Base-by-base conservation (phyloP, 2,797 vertebrate species). In the Garrulus glandarius region DNA sequence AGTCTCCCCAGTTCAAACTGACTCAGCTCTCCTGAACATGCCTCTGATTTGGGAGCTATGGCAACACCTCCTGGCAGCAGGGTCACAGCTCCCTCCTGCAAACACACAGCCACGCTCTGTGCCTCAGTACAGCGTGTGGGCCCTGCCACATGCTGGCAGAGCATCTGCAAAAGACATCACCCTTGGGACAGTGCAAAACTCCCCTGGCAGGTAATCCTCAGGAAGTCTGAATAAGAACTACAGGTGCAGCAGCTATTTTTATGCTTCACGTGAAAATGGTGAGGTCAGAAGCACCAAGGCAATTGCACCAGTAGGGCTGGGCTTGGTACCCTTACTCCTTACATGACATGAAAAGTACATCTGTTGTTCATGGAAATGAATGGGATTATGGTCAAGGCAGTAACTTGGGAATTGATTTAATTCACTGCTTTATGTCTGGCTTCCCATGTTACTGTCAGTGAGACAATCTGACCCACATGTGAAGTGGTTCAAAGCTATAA, bases 51-150 rank as follows among this genome's bases (percentile, higher is more conserved):
- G 18, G 60, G 70, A 74, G 19, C 57, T 50, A 1, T 0, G 1
- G 57, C 34, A 52, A 7, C 53, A 20, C 21, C 15, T 68, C 67
- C 67, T 2, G 1, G 3, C 39, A 50, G 36, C 12, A 13, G 44
- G 30, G 56, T 17, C 64, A 61, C 46, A 53, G 55, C 37, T 65
- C 20, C 14, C 49, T 27, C 24, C 50, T 16, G 26, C 53, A 68
- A 43, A 44, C 27, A 21, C 3, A 0, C 15, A 13, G 61, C 36
- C 8, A 0, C 2, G 2, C 4, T 41, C 68, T 5, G 15, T 1
- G 29, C 8, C 2, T 19, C 1, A 0, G 13, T 5, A 36, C 43
- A 27, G 13, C 0, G 6, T 4, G 6, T 8, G 4, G 0, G 44
- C 11, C 32, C 76, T 41, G 26, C 36, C 50, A 26, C 0, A 4